phyloP scores from a whole-genome alignment of 2,113 vertebrate species.

The Eolophus roseicapilla region DNA sequence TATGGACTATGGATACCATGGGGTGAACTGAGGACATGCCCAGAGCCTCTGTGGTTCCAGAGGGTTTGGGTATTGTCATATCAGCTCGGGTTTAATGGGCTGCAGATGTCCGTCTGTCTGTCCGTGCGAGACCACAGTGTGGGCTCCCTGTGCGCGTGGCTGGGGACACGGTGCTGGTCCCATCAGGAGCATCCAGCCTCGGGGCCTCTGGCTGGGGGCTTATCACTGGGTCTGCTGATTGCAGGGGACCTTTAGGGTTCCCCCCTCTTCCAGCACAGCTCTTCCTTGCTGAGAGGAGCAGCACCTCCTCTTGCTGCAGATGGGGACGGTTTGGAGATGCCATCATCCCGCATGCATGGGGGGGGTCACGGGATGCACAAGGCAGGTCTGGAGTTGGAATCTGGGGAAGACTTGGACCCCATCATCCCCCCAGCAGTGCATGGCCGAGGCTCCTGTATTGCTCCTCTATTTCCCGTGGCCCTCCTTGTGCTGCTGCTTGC shows the following conservation, averaged over 20 bases:
- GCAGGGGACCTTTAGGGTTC: background rate
- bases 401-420: background rate
- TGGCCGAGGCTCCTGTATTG: background rate
- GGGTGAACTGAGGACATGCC: background rate
- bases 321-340: background rate
- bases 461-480: background rate
- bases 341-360: fast-evolving
- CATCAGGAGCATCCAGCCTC: fast-evolving
- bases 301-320: fast-evolving
- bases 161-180: background rate
- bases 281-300: background rate
- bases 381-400: background rate
- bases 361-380: background rate
- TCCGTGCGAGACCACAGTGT: background rate
- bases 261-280: background rate
- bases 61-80: background rate
- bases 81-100: background rate
- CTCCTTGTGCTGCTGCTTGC: background rate
- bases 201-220: background rate
- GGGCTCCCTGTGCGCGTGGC: fast-evolving
- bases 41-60: fast-evolving
- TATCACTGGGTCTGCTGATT: background rate
- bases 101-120: background rate
- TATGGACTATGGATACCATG: fast-evolving
- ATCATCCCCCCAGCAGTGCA: background rate